A percentile compares a stretch with the other conserved stretches of the same genome.
phyloP scores from a whole-genome alignment of 2,113 vertebrate genomes.

The Rhinolophus sinicus region DNA sequence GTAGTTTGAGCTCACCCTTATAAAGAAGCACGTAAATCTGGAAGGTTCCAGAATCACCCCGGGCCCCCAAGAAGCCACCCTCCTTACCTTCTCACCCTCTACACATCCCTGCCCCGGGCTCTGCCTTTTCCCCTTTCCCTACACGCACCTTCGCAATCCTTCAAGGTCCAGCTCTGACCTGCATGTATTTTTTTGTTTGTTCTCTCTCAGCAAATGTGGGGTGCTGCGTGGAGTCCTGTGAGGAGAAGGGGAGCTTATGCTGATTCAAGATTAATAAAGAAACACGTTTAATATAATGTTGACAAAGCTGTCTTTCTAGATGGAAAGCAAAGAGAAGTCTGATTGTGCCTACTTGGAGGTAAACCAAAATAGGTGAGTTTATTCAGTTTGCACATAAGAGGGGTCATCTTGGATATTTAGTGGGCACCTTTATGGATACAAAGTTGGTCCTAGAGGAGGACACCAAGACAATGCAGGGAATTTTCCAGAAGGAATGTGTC shows the following conservation, averaged over 20 bases:
- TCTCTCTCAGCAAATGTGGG: accelerated
- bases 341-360: constrained; percentile 86
- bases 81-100: neutral
- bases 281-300: neutral
- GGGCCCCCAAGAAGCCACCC: neutral
- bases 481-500: constrained; percentile 20
- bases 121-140: neutral
- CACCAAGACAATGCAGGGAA: neutral
- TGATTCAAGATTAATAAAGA: neutral
- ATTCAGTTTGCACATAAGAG: neutral
- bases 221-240: accelerated
- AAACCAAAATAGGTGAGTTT: constrained; percentile 87
- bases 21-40: neutral
- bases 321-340: constrained; percentile 81
- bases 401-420: neutral
- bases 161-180: neutral
- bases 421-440: neutral
- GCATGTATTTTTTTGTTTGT: neutral
- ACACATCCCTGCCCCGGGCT: neutral
- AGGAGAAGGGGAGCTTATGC: neutral
- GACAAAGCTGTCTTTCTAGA: constrained; percentile 75
- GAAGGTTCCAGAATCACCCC: neutral
- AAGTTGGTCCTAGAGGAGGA: neutral
- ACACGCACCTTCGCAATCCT: neutral
- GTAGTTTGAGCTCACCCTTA: neutral